Evolutionary conservation across 2,888 invertebrate genomes (phyloP), one percentile per base, ranked within the genome.

Genomic region (Stegana nigrithorax): DNA sequence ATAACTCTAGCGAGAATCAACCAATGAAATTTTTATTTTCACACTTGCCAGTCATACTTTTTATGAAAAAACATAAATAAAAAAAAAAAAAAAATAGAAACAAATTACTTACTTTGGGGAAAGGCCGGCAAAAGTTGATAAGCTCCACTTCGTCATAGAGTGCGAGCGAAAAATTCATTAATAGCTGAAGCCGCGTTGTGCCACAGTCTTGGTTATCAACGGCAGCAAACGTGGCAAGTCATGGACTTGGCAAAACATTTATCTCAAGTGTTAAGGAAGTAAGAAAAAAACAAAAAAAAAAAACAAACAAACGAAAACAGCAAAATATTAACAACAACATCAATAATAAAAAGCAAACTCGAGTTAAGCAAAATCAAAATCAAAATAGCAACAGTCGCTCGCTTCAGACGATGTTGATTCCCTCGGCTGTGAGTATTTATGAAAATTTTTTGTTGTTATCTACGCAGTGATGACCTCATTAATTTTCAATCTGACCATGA

Each of bases 401-500:
- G 23, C 23, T 47, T 21, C 19, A 10, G 3, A 8, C 25, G 25
- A 23, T 36, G n/a, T 25, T 45, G 45, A 36, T 36, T 39, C 17
- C 4, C 39, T 14, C 17, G 17, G 39, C 14, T 47, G 21, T 21
- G 21, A 23, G 47, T 47, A 12, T 12, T 47, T 47, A 23, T 6
- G 17, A 39, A 14, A 39, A 8, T 12, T 42, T 7, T 62, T 39
- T 27, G 12, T 23, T 53, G 47, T 50, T 53, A 60, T 60, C 68
- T 67, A 65, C 65, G 71, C 68, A 65, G 61, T 75, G 80, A 76
- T 76, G 82, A 81, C 81, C 80, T 81, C 82, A 80, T 81, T 80
- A 81, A 81, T 80, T 81, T 80, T 81, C 82, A 80, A 80, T 81
- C 80, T 80, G 82, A 80, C 73, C 81, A 67, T 76, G 82, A 80